Evolutionary conservation across 2,888 invertebrate genomes (phyloP), one percentile per base, ranked within the genome.

Genomic region (Autographa gamma): DNA sequence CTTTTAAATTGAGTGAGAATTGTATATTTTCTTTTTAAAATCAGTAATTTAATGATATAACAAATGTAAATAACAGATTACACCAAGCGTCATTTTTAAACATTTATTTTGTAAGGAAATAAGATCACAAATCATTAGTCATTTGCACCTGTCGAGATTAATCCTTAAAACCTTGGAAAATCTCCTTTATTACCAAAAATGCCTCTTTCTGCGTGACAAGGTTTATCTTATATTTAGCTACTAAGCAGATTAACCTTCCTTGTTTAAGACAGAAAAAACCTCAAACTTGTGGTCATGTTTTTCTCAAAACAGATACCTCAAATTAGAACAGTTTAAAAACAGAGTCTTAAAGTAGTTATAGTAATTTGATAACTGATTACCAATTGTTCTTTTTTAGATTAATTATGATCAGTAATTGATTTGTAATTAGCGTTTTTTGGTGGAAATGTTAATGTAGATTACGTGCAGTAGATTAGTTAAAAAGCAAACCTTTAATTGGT

Each of bases 171-270:
- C 48, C 48, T 48, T 48, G 48, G 7, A 48, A 48, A 48, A 48
- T n/a, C n/a, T 48, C n/a, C 8, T 48, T 48, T 48, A 48, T n/a
- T 48, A n/a, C 16, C n/a, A n/a, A 48, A 48, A 48, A n/a, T n/a
- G 16, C n/a, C 7, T n/a, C 14, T 43, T 43, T n/a, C n/a, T 48
- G n/a, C n/a, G n/a, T 43, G 43, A 48, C 48, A 48, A 48, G 48
- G n/a, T 48, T 48, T 48, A 48, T 48, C 48, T 48, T 48, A 0
- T 48, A 48, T 48, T 48, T n/a, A 48, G 48, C 48, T 48, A 48
- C 48, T n/a, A n/a, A 48, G n/a, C 48, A 48, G 48, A 48, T 48
- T 48, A n/a, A 48, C n/a, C n/a, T 48, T n/a, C 48, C 48, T 48
- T 48, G n/a, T 48, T 43, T 43, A 16, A 38, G 38, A 38, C 5